A percentile compares a stretch with the other conserved stretches of the same genome.
Evolutionary conservation across 2,113 vertebrate genomes (phyloP).

Genomic region (Tragelaphus buxtoni): DNA sequence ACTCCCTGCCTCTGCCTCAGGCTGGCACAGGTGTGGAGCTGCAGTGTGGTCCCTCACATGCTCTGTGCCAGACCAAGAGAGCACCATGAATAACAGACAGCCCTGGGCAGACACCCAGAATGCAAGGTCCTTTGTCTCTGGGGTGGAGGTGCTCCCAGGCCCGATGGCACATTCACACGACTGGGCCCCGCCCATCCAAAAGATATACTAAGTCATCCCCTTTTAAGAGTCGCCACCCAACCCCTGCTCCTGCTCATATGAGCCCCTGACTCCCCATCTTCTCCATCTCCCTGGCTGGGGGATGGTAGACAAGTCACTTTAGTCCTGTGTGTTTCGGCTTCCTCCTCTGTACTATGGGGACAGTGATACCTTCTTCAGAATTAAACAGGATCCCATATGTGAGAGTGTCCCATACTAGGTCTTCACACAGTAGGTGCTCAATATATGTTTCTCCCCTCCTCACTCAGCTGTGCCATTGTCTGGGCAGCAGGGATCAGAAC

Average conservation of each 20-base stretch:
- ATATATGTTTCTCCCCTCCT: neutral
- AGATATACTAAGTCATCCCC: neutral
- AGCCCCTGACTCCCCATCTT: neutral
- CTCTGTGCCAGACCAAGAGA: neutral
- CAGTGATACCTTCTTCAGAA: neutral
- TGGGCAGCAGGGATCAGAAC: neutral
- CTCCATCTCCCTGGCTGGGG: neutral
- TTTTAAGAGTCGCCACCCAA: neutral
- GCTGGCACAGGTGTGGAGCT: neutral
- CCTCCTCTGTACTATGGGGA: neutral
- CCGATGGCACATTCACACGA: neutral
- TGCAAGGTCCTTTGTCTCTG: neutral
- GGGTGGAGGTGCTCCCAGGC: neutral
- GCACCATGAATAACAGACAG: neutral
- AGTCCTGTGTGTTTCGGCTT: neutral
- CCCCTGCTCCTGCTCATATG: neutral
- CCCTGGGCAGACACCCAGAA: neutral
- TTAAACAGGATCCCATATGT: neutral
- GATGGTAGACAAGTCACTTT: neutral
- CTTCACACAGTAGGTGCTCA: neutral
- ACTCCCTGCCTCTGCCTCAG: neutral
- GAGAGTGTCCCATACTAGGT: neutral
- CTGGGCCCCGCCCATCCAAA: neutral
- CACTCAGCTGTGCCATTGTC: neutral
- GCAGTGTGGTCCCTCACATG: rapidly evolving